Base-by-base conservation (phyloP, 2,888 invertebrate genomes). In the Thymelicus sylvestris region DNA sequence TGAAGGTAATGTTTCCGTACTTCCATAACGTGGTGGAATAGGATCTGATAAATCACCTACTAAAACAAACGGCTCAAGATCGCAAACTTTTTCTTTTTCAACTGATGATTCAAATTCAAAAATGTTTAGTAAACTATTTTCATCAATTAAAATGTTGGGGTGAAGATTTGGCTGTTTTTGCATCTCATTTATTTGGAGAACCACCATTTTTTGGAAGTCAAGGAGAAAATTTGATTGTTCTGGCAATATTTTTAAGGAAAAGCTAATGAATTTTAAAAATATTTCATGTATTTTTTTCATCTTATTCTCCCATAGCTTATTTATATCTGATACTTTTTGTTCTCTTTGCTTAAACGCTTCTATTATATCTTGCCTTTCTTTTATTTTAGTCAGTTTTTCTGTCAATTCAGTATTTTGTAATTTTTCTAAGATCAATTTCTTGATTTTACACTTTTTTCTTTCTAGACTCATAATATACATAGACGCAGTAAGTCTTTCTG, bases 381-480 rank as follows among this genome's bases (percentile, higher is more conserved):
- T 86, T 1, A 93, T 83, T 78, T 84, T 85, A 73, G 81, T 62
- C 19, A 85, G 65, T 70, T 86, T 86, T 75, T 90, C 88, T 55
- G 80, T 74, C 48, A 89, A 74, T 75, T 91, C 89, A 12, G 77
- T 74, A 60, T 75, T 81, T 71, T 90, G 89, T 76, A 84, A 83
- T 66, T 81, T 89, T 75, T 92, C 83, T 70, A 93, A 72, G 6
- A 88, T 65, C 72, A 92, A 85, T 78, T 89, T 83, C 74, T 87
- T 88, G 2, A 93, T 85, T 79, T 78, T 87, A 78, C 93, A 93
- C 79, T 90, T 93, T 80, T 91, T 93, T 78, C 93, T 83, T 76
- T 93, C 92, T 7, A 84, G 80, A 65, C 90, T 88, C 86, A 93
- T 86, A 41, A 93, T 77, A 76, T 93, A 93, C 89, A 93, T 93